These are phyloP conservation scores for Eudyptes chrysolophus DNA, from an alignment of 2,113 vertebrate genomes.

Conservation along the genomic window DNA sequence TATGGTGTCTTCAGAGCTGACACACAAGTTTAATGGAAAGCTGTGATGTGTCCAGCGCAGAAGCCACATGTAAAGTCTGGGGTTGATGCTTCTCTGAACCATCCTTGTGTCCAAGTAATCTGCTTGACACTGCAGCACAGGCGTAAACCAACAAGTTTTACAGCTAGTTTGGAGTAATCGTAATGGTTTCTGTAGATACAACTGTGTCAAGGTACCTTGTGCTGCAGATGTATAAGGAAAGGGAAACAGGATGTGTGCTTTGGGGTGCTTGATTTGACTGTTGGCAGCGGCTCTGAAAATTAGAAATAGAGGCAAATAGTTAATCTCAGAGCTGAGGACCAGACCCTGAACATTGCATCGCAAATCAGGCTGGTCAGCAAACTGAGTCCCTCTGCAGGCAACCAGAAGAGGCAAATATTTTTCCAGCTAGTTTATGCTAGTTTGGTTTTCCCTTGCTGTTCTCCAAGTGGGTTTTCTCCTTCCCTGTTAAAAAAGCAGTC, in stretches of 20 bases:
- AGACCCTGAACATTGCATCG: accelerated
- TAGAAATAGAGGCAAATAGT: background rate
- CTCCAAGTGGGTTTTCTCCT: background rate
- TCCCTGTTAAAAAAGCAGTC: background rate
- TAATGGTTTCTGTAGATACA: background rate
- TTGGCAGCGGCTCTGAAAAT: background rate
- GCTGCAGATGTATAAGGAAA: background rate
- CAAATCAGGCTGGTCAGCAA: background rate
- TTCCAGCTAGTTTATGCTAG: background rate
- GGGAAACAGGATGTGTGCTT: accelerated
- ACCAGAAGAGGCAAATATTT: background rate
- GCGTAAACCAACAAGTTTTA: background rate
- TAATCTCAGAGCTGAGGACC: background rate
- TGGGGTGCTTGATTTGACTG: background rate
- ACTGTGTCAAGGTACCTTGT: background rate
- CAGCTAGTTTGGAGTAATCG: background rate
- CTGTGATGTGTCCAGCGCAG: accelerated
- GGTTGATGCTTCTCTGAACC: background rate
- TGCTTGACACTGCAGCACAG: background rate
- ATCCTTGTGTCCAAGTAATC: background rate
- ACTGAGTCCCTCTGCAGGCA: background rate
- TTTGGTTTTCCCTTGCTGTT: background rate
- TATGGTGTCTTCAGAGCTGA: background rate
- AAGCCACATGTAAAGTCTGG: accelerated
- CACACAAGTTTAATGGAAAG: background rate